Evolutionary conservation across 2,888 invertebrate species (phyloP).

Genomic region (Eupithecia dodoneata): DNA sequence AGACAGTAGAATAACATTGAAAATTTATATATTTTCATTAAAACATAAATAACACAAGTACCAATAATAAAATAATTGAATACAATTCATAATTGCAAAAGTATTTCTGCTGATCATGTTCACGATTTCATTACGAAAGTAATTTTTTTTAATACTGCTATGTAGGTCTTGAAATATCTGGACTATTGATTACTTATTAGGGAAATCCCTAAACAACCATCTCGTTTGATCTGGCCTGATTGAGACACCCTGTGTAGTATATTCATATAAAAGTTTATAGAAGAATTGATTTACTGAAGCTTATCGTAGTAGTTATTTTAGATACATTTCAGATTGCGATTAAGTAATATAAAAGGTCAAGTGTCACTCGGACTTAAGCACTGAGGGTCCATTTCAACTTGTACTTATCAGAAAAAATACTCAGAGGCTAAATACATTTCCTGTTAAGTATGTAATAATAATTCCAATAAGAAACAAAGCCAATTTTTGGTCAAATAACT

Average conservation of each 20-base stretch:
- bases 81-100: too few relatives aligned
- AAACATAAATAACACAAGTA: too few relatives aligned
- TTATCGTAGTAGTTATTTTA: neutral
- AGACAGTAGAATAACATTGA: too few relatives aligned
- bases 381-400: neutral
- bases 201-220: neutral
- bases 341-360: neutral
- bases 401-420: neutral
- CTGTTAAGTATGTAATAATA: rapidly evolving
- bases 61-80: too few relatives aligned
- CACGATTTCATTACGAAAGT: too few relatives aligned
- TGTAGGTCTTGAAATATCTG: neutral
- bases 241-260: neutral
- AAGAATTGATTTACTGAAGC: neutral
- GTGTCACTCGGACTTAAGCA: neutral
- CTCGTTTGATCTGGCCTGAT: neutral
- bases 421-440: neutral
- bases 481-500: neutral
- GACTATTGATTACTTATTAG: neutral
- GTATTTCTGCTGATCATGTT: neutral
- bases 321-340: neutral
- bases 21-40: too few relatives aligned
- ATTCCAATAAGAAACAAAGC: neutral
- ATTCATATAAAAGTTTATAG: neutral
- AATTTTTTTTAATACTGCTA: neutral